phyloP scores from a whole-genome alignment of 2,888 invertebrate genomes.

The Nymphalis c-album region DNA sequence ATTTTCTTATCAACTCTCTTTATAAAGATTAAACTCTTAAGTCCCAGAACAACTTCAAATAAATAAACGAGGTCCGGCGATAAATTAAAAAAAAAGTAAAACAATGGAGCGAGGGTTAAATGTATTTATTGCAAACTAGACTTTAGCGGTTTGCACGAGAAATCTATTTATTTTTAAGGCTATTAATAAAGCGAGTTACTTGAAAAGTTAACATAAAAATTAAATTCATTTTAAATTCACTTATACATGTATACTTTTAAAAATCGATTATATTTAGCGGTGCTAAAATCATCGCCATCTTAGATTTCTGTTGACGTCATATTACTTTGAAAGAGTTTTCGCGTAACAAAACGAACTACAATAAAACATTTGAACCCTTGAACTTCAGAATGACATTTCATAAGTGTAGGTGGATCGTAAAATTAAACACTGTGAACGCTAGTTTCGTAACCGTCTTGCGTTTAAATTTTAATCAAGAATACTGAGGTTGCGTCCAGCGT shows the following conservation, averaged over 20 bases:
- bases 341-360: no score
- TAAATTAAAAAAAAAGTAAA: conserved; percentile 25
- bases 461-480: conserved; percentile 35
- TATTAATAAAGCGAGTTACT: conserved; percentile 1
- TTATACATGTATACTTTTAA: no score
- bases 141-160: conserved; percentile 31
- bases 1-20: no score
- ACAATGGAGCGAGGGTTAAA: conserved; percentile 28
- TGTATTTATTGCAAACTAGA: conserved; percentile 32
- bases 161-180: conserved; percentile 29
- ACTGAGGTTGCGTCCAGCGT: conserved; percentile 21
- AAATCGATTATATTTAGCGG: no score
- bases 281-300: no score
- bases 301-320: no score
- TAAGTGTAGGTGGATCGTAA: not conserved
- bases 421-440: not conserved
- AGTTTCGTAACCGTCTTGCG: conserved; percentile 10
- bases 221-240: not conserved
- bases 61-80: not conserved
- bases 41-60: no score
- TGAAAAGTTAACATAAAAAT: not conserved
- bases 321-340: no score
- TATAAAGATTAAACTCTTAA: no score
- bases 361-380: no score
- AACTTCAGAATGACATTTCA: no score